Evolutionary conservation across 1,140 invertebrate genomes (phyloP).

Genomic region (Pygmarrhopalites habei): DNA sequence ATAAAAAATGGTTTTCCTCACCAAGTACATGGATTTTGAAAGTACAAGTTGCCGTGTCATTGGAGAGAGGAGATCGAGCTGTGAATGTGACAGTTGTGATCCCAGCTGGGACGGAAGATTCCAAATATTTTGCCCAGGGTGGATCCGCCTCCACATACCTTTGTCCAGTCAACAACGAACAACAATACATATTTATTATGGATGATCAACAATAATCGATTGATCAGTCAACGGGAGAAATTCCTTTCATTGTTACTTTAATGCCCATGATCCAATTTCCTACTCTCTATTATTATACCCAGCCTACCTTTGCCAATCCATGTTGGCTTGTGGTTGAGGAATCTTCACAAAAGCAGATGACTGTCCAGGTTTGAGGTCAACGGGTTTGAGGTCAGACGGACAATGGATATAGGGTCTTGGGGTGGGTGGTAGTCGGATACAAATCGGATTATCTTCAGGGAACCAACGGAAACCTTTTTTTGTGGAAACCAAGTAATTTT

Average conservation of each 20-base stretch:
- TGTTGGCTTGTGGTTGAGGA: constrained; percentile 58
- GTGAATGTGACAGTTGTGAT: constrained; percentile 53
- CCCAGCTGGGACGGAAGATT: constrained; percentile 54
- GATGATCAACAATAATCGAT: too few relatives aligned
- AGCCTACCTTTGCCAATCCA: constrained; percentile 57
- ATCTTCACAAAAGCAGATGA: constrained; percentile 52
- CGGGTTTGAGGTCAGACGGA: constrained; percentile 46
- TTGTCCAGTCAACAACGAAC: too few relatives aligned
- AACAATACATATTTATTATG: too few relatives aligned
- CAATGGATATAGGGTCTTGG: constrained; percentile 57
- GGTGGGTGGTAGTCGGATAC: constrained; percentile 33
- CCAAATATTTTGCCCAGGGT: constrained; percentile 56
- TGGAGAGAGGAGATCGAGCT: constrained; percentile 52
- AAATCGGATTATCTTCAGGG: constrained; percentile 36
- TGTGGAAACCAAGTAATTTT: too few relatives aligned
- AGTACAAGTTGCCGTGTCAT: constrained; percentile 52
- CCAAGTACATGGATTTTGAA: constrained; percentile 56
- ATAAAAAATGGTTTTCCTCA: constrained; percentile 41
- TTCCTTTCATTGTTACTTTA: too few relatives aligned
- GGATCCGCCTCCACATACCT: constrained; percentile 57
- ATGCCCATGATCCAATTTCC: too few relatives aligned
- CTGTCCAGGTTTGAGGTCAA: constrained; percentile 51
- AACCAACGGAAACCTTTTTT: constrained; percentile 36
- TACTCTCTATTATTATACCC: too few relatives aligned
- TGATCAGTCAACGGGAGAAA: too few relatives aligned